Evolutionary conservation across 2,888 invertebrate genomes (phyloP), one percentile per base, ranked within the genome.

Genomic region (Acanthosoma haemorrhoidale): DNA sequence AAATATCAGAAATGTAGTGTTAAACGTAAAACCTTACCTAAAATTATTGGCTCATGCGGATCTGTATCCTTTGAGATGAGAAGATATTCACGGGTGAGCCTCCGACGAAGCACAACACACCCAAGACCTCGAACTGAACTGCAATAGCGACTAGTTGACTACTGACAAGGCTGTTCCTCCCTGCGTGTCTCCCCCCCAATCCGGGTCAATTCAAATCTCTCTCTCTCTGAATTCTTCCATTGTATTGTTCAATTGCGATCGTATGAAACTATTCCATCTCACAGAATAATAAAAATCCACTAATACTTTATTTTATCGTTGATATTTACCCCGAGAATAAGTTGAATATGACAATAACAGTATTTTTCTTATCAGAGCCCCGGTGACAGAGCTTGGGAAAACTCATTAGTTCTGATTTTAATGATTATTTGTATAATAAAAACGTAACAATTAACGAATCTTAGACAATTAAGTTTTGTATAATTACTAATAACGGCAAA

Each of bases 101-200:
- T 51, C 51, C 39, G 25, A 41, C 16, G 25, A 39, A 41, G 29
- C 29, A 36, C 21, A 64, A 36, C 61, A 64, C 64, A 39, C 64
- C 64, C 64, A 36, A 36, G 39, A 41, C 11, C 39, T 3, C 38
- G 64, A 64, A 38, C 64, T 39, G 39, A 64, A 64, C 64, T 64
- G 64, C 64, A 64, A 39, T 64, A 38, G 39, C 29, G 64, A 64
- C 64, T 36, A 39, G 64, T 39, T 39, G 39, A 25, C 64, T 61
- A 61, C 61, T 64, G 64, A 64, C 64, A 64, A 41, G 41, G 64
- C 64, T 64, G 64, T 64, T 64, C 64, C 41, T 64, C 25, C 39
- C 41, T 39, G 39, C 64, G 64, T 31, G 64, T 64, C 38, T 64
- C 64, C 64, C 64, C 64, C 64, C 64, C 64, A 25, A 51, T 25